phyloP scores from a whole-genome alignment of 2,888 invertebrate species.

The Conchocele bisecta region DNA sequence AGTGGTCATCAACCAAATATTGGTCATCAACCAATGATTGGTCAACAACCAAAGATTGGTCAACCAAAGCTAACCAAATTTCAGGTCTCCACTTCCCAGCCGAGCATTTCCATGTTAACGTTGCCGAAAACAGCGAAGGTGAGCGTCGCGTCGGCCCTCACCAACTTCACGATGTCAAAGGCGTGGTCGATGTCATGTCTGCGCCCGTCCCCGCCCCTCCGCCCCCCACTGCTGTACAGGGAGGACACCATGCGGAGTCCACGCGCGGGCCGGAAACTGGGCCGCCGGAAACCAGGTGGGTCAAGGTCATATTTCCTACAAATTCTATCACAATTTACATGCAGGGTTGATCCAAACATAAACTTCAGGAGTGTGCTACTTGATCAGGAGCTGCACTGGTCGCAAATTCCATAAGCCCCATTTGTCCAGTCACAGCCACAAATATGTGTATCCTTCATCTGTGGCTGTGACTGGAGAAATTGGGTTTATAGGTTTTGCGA shows the following conservation, averaged over 20 bases:
- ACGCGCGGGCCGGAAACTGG: constrained; percentile 69
- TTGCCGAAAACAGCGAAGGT: constrained; percentile 78
- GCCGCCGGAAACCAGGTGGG: constrained; percentile 75
- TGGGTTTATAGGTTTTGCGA: too few species aligned
- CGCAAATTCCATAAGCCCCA: too few species aligned
- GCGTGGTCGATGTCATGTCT: constrained; percentile 89
- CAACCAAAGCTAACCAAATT: too few species aligned
- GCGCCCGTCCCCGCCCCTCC: constrained; percentile 93
- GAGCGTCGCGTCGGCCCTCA: constrained; percentile 70
- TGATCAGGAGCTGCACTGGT: too few species aligned
- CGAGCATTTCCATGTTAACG: constrained; percentile 75
- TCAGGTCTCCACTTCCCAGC: constrained; percentile 78
- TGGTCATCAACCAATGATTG: too few species aligned
- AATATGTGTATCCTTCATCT: too few species aligned
- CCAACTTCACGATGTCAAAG: constrained; percentile 59
- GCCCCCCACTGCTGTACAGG: constrained; percentile 86
- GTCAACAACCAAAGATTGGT: too few species aligned
- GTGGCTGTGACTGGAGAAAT: too few species aligned
- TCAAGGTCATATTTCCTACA: not conserved
- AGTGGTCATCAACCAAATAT: too few species aligned
- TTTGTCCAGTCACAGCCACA: too few species aligned
- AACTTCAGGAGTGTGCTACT: too few species aligned
- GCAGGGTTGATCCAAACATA: not conserved
- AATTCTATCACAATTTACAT: not conserved
- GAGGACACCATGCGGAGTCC: constrained; percentile 79